Evolutionary conservation across 2,113 vertebrate species (phyloP).

Genomic region (Noctilio leporinus): DNA sequence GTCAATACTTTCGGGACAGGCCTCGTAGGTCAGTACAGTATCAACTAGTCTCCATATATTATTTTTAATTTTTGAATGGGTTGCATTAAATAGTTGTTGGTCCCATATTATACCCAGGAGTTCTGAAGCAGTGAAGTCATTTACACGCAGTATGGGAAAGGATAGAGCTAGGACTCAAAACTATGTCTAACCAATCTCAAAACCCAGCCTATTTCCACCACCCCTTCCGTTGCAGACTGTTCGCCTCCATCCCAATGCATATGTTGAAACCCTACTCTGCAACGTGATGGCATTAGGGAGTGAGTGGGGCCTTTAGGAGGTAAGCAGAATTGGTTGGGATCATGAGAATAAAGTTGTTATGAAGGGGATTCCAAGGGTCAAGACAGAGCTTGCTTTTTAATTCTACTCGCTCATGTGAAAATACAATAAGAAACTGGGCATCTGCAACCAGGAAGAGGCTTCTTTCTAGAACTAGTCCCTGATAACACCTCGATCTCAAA

Average conservation of each 20-base stretch:
- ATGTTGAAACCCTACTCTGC: not conserved
- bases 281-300: not conserved
- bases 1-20: too few species aligned
- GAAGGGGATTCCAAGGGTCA: not conserved
- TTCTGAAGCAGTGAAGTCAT: not conserved
- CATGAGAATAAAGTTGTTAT: not conserved
- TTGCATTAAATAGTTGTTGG: not conserved
- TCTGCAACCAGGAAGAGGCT: not conserved
- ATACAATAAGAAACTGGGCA: not conserved
- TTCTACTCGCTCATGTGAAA: not conserved
- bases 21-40: too few species aligned
- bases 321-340: not conserved
- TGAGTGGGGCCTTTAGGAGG: not conserved
- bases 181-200: not conserved
- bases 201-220: not conserved
- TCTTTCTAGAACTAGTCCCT: not conserved
- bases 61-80: not conserved
- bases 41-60: not conserved
- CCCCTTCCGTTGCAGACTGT: not conserved
- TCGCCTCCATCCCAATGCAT: fast-evolving
- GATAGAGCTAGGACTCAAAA: not conserved
- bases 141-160: not conserved
- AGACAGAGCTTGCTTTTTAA: not conserved
- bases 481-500: not conserved
- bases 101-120: not conserved